Evolutionary conservation across 2,113 vertebrate species (phyloP), one percentile per base, ranked within the genome.

Genomic region (Pavo muticus): DNA sequence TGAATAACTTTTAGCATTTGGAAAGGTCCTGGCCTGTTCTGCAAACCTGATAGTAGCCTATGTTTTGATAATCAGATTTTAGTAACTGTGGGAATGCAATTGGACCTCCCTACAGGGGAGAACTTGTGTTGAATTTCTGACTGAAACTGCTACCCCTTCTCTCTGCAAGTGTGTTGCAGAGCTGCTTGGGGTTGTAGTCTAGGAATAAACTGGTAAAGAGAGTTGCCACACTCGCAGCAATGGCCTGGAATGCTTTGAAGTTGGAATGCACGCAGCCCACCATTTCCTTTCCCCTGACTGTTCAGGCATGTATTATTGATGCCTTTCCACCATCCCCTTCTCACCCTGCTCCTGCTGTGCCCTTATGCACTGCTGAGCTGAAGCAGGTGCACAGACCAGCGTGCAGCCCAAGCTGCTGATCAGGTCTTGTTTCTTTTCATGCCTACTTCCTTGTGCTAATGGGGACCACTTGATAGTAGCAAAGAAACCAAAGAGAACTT

Each of bases 301-400:
- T 32, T 89, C 10, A 63, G 76, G 39, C 56, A 67, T 97, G 60
- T 50, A 97, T 97, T 96, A 97, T 93, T 96, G 94, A 97, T 94
- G 88, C 54, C n/a, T 52, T 84, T 93, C 27, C 24, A 9, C 42
- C 77, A 47, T 52, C 82, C 84, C 59, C 63, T 74, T 74, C 44
- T 70, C 1, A 1, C 69, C 52, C 40, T 11, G 72, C 77, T 94
- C 93, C 86, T 7, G n/a, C 44, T 4, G 84, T 95, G 91, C 68
- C 76, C 94, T 79, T 97, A 89, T 91, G 88, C 78, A 90, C 94
- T 0, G 20, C 97, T 97, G 95, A 65, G 97, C 79, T 1, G 14
- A 29, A 70, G 84, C 97, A 97, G 96, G 83, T 97, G 87, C 90
- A 63, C 44, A 32, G 63, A 78, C 70, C 84, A 82, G 88, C 24